Percentiles rank a stretch among this genome's conserved stretches.
Conservation (phyloP, 2,888 invertebrate genomes). For the Brenthis ino region DNA sequence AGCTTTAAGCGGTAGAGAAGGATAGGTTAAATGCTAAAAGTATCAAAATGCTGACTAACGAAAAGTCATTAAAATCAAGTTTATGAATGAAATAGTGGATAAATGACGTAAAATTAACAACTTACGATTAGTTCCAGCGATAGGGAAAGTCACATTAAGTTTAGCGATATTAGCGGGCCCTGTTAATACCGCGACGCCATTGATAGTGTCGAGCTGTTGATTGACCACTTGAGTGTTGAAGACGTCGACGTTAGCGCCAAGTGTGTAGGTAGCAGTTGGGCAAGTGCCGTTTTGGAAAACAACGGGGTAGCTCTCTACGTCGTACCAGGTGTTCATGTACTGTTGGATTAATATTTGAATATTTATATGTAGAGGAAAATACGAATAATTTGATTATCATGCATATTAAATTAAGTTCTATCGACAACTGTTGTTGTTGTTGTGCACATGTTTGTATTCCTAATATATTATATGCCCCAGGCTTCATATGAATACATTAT, state of each 20-base stretch:
- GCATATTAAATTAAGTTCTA: no score
- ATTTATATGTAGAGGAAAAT: no score
- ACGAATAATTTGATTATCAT: no score
- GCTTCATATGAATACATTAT: no score
- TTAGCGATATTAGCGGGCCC: constrained; percentile 57
- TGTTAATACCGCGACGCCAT: constrained; percentile 54
- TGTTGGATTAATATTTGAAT: constrained; percentile 39
- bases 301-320: constrained; percentile 65
- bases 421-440: no score
- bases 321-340: constrained; percentile 66
- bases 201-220: constrained; percentile 54
- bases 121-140: constrained; percentile 46
- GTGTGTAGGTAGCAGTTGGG: constrained; percentile 55
- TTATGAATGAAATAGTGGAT: no score
- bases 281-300: constrained; percentile 65
- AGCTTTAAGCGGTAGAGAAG: background rate
- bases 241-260: constrained; percentile 52
- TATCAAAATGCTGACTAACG: no score
- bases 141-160: constrained; percentile 58
- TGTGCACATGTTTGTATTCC: no score
- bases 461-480: no score
- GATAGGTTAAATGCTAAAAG: background rate
- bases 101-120: no score
- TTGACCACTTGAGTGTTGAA: constrained; percentile 63
- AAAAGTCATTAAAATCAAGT: no score